phyloP scores from a whole-genome alignment of 1,140 invertebrate genomes.

The Dendrolimus kikuchii region DNA sequence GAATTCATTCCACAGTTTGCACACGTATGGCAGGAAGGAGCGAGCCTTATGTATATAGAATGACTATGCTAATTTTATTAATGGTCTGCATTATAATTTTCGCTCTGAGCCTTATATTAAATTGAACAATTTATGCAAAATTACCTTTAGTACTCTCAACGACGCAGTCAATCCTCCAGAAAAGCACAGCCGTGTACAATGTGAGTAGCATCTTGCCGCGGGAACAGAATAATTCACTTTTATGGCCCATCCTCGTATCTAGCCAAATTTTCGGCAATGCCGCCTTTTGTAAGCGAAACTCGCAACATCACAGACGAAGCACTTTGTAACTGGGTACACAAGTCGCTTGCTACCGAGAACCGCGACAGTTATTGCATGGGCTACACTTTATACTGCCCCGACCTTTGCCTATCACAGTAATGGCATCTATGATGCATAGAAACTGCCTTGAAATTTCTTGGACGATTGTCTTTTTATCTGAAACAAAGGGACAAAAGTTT shows the following conservation, averaged over 20 bases:
- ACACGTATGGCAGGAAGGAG: too few species aligned
- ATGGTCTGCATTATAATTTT: too few species aligned
- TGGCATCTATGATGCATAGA: slow-evolving; percentile 2
- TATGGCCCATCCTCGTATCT: slow-evolving; percentile 43
- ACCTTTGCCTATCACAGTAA: too few species aligned
- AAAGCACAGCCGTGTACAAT: slow-evolving; percentile 43
- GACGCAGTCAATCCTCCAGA: slow-evolving; percentile 53
- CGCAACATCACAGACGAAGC: slow-evolving; percentile 40
- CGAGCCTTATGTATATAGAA: too few species aligned
- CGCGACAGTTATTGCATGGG: slow-evolving; percentile 14
- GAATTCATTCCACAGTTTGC: too few species aligned
- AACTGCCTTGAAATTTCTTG: slow-evolving; percentile 5
- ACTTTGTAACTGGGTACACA: slow-evolving; percentile 25
- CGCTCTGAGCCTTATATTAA: not conserved
- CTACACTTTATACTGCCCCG: slow-evolving; percentile 7
- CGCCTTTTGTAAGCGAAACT: slow-evolving; percentile 25
- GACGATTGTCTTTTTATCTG: slow-evolving; percentile 13
- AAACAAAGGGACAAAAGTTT: slow-evolving; percentile 12
- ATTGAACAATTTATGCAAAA: slow-evolving; percentile 9
- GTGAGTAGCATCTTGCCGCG: slow-evolving; percentile 51
- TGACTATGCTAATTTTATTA: too few species aligned
- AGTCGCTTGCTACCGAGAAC: slow-evolving; percentile 10
- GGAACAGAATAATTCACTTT: slow-evolving; percentile 27
- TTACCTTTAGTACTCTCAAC: slow-evolving; percentile 63
- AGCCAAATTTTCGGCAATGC: slow-evolving; percentile 33